A percentile compares a stretch with the other conserved stretches of the same genome.
These are phyloP conservation scores for Zaprionus taronus DNA, from an alignment of 1,140 invertebrate species.

Conservation along the genomic window DNA sequence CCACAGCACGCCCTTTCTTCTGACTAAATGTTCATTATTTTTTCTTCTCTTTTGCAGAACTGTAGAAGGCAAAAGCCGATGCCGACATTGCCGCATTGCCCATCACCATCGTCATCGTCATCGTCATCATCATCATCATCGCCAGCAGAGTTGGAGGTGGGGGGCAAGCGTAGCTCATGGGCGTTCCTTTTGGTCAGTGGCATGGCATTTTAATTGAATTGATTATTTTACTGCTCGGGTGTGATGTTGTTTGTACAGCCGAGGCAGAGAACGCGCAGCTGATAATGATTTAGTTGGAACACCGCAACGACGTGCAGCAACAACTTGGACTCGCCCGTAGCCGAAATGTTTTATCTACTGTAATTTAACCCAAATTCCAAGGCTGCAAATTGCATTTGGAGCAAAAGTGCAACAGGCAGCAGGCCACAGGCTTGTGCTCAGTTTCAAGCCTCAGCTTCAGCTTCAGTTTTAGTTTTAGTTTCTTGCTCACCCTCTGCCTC, in stretches of 20 bases:
- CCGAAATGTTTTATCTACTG: slow-evolving; percentile 76
- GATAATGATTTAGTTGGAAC: slow-evolving; percentile 68
- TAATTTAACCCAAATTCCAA: slow-evolving; percentile 82
- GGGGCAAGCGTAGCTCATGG: slow-evolving; percentile 39
- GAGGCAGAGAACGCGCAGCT: slow-evolving; percentile 32
- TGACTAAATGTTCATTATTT: slow-evolving; percentile 20
- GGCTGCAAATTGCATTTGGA: slow-evolving; percentile 75
- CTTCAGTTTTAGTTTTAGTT: background rate
- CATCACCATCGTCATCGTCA: slow-evolving; percentile 22
- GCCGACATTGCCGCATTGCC: slow-evolving; percentile 41
- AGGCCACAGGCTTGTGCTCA: slow-evolving; percentile 14
- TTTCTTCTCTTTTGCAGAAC: slow-evolving; percentile 5
- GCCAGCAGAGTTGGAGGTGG: slow-evolving; percentile 29
- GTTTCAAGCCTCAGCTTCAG: background rate
- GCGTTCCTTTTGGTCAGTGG: slow-evolving; percentile 68
- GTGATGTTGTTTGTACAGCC: slow-evolving; percentile 72
- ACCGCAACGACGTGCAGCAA: slow-evolving; percentile 9
- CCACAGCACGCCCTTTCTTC: slow-evolving; percentile 34
- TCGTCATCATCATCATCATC: slow-evolving; percentile 18
- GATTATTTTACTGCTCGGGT: slow-evolving; percentile 77
- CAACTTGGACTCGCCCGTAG: slow-evolving; percentile 42
- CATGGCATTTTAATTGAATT: slow-evolving; percentile 82
- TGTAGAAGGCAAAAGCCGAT: slow-evolving; percentile 28
- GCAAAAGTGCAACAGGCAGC: slow-evolving; percentile 74
- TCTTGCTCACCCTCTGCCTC: background rate